phyloP scores from a whole-genome alignment of 2,888 invertebrate species.

The Brachyptera putata region DNA sequence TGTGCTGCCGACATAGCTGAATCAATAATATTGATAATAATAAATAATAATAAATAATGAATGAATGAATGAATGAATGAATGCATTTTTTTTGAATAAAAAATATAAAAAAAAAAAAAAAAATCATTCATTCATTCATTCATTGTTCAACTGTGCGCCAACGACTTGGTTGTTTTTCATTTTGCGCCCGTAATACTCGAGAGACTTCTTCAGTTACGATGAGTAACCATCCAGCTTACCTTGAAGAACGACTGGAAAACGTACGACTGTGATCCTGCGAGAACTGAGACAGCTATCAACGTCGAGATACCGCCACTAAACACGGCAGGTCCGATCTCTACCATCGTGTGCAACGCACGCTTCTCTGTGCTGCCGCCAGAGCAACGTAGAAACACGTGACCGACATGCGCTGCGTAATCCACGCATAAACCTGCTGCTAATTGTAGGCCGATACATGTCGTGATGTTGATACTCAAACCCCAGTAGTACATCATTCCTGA shows the following conservation, averaged over 20 bases:
- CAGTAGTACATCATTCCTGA: constrained; percentile 75
- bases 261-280: constrained; percentile 68
- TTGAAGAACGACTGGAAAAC: constrained; percentile 73
- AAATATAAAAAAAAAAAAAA: too few species aligned
- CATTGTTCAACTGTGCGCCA: too few species aligned
- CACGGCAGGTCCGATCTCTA: constrained; percentile 71
- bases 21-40: too few species aligned
- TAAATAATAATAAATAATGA: too few species aligned
- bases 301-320: constrained; percentile 74
- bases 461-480: constrained; percentile 77
- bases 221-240: constrained; percentile 40
- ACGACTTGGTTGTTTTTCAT: background rate
- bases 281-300: constrained; percentile 64
- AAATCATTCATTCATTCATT: too few species aligned
- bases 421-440: constrained; percentile 78
- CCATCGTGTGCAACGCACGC: constrained; percentile 60
- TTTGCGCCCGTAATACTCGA: background rate
- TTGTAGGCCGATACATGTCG: constrained; percentile 75
- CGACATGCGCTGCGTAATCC: constrained; percentile 78
- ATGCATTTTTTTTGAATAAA: too few species aligned
- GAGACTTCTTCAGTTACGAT: background rate
- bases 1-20: too few species aligned
- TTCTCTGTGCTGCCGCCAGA: constrained; percentile 45
- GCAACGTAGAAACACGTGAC: constrained; percentile 70
- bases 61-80: too few species aligned